phyloP scores from a whole-genome alignment of 1,140 invertebrate genomes.

The Aphaenogaster rudis region DNA sequence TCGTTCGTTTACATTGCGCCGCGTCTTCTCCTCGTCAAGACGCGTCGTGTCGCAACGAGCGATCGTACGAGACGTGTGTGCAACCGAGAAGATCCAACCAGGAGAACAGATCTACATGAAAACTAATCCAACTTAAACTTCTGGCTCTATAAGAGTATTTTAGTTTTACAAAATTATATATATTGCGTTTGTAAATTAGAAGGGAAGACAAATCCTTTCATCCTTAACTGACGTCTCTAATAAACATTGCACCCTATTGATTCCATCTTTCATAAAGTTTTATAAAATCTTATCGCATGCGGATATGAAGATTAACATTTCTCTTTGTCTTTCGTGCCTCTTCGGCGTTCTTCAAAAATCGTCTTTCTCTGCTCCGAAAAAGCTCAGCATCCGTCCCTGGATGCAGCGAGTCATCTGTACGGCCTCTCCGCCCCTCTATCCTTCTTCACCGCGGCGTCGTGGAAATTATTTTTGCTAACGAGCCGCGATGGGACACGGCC shows the following conservation, averaged over 20 bases:
- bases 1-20: constrained; percentile 78
- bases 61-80: constrained; percentile 5
- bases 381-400: constrained; percentile 16
- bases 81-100: constrained; percentile 21
- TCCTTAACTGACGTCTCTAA: neutral
- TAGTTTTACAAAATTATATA: neutral
- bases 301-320: neutral
- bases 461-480: constrained; percentile 78
- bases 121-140: neutral
- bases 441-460: neutral
- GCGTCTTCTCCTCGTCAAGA: constrained; percentile 38
- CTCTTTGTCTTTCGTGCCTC: neutral
- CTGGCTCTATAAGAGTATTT: neutral
- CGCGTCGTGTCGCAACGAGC: constrained; percentile 20
- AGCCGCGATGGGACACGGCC: constrained; percentile 71
- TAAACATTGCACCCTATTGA: neutral
- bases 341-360: neutral
- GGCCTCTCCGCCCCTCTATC: neutral
- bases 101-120: neutral
- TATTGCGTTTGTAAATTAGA: neutral
- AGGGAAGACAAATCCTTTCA: neutral
- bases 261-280: neutral
- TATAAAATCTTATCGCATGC: neutral
- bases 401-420: constrained; percentile 48
- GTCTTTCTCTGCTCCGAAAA: neutral